Evolutionary conservation across 1,140 invertebrate species (phyloP).

Genomic region (Drosophila trapezifrons): DNA sequence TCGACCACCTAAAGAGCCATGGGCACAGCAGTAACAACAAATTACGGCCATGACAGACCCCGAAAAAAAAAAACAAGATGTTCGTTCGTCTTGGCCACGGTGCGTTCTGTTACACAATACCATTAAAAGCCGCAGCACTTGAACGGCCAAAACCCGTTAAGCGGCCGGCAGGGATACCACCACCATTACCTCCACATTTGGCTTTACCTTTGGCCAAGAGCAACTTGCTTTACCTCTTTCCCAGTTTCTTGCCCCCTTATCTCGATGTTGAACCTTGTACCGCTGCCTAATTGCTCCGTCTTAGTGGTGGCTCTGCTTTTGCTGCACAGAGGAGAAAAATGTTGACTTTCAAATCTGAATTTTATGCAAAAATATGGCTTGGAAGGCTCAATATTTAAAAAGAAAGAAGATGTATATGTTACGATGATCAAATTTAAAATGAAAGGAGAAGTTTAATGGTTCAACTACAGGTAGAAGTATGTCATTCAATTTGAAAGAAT

Average conservation of each 20-base stretch:
- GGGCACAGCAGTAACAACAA: constrained; percentile 44
- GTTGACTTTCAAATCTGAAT: not conserved
- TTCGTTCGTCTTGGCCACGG: constrained; percentile 44
- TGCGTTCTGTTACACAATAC: constrained; percentile 81
- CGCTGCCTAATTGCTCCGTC: constrained; percentile 48
- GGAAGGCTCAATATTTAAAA: too few relatives aligned
- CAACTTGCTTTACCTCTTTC: constrained; percentile 69
- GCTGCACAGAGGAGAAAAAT: constrained; percentile 4
- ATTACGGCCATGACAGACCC: constrained; percentile 70
- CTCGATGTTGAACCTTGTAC: constrained; percentile 38
- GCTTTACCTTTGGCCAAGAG: constrained; percentile 32
- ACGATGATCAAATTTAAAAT: too few relatives aligned
- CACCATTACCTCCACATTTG: constrained; percentile 12
- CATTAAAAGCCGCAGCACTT: constrained; percentile 71
- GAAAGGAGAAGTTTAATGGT: too few relatives aligned
- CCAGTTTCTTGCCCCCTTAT: constrained; percentile 26
- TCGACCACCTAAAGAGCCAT: constrained; percentile 47
- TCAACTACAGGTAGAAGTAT: too few relatives aligned
- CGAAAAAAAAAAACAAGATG: constrained; percentile 21
- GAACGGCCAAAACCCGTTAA: constrained; percentile 73
- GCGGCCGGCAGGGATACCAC: constrained; percentile 60
- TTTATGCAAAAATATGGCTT: not conserved
- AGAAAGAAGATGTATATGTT: not conserved
- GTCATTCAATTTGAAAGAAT: not conserved
- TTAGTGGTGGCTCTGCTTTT: constrained; percentile 36